These are phyloP conservation scores for Pandion haliaetus DNA, from an alignment of 2,113 vertebrate genomes.

Conservation along the genomic window DNA sequence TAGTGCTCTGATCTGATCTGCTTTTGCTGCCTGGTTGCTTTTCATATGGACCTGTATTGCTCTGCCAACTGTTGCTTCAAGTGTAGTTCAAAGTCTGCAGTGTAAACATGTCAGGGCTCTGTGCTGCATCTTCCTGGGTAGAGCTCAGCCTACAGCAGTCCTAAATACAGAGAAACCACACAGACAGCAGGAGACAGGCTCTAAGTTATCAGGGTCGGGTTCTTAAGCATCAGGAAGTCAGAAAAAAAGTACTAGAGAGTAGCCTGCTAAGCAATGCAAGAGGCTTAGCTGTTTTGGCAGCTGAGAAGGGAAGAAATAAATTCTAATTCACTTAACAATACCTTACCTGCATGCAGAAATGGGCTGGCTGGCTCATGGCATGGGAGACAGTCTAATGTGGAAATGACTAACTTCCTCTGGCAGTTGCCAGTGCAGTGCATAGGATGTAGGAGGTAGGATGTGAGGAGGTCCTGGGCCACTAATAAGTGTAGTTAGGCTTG, in stretches of 20 bases:
- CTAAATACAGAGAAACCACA: neutral
- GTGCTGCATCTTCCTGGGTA: neutral
- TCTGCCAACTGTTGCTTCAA: neutral
- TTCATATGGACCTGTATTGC: neutral
- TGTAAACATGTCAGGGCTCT: neutral
- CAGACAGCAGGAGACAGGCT: neutral
- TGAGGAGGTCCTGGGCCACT: neutral
- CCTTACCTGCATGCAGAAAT: conserved; percentile 18
- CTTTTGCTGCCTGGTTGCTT: neutral
- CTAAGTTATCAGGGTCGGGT: neutral
- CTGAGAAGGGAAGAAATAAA: conserved; percentile 37
- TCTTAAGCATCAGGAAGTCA: neutral
- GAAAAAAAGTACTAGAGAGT: neutral
- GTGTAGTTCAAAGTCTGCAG: neutral
- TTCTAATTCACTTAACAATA: conserved; percentile 31
- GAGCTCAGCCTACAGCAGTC: neutral
- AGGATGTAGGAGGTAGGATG: neutral
- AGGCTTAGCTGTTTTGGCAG: neutral
- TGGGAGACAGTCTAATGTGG: neutral
- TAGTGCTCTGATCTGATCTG: neutral
- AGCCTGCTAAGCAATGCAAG: neutral
- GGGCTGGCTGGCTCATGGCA: neutral
- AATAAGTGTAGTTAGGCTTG: neutral
- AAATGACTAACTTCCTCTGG: conserved; percentile 47
- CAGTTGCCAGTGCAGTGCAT: neutral